Evolutionary conservation across 2,113 vertebrate species (phyloP).

Genomic region (Furnarius figulus): DNA sequence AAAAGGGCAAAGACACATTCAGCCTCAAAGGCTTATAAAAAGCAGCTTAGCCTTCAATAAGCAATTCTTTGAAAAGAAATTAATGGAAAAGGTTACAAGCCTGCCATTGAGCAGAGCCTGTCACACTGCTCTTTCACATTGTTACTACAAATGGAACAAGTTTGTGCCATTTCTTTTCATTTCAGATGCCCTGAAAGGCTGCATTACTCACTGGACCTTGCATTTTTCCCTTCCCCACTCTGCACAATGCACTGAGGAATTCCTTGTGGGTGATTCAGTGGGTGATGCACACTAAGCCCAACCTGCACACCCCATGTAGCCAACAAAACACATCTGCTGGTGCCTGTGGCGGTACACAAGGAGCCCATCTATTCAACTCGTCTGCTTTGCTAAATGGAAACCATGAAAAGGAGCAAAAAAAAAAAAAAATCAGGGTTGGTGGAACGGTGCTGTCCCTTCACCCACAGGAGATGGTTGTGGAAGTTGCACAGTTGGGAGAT

Average conservation of each 20-base stretch:
- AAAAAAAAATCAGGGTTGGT: background rate
- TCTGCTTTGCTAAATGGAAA: background rate
- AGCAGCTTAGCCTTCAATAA: slow-evolving; percentile 50
- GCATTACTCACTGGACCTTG: slow-evolving; percentile 44
- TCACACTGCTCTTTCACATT: slow-evolving; percentile 48
- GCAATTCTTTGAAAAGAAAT: slow-evolving; percentile 57
- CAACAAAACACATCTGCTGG: accelerated
- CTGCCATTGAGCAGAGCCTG: background rate
- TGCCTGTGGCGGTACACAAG: background rate
- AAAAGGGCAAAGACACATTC: slow-evolving; percentile 27
- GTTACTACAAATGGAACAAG: slow-evolving; percentile 10
- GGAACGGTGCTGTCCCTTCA: background rate
- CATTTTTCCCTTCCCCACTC: background rate
- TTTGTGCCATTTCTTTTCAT: slow-evolving; percentile 41
- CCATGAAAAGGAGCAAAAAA: background rate
- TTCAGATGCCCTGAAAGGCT: slow-evolving; percentile 36
- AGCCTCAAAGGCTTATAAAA: slow-evolving; percentile 49
- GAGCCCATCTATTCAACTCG: background rate
- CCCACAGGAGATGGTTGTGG: accelerated
- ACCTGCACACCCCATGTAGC: background rate
- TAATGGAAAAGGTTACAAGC: slow-evolving; percentile 64
- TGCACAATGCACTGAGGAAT: slow-evolving; percentile 17
- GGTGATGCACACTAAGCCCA: background rate
- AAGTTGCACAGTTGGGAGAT: background rate
- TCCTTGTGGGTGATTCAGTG: slow-evolving; percentile 2